Evolutionary conservation across 2,113 vertebrate genomes (phyloP).

Genomic region (Tyrannus savana): DNA sequence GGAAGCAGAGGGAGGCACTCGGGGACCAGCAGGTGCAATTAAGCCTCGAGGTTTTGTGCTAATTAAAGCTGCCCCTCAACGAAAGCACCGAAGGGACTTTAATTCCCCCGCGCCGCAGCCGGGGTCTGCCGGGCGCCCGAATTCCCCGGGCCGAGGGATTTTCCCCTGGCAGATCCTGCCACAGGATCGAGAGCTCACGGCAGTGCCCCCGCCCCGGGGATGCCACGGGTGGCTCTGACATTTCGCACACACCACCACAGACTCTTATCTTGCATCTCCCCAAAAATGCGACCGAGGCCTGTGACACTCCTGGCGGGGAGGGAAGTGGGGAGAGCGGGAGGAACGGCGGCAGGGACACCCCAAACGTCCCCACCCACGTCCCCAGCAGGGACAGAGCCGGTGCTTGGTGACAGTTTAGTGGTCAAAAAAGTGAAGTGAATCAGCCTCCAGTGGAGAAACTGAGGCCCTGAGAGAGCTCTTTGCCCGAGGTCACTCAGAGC

Average conservation of each 20-base stretch:
- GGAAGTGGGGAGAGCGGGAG: background rate
- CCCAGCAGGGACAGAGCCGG: fast-evolving
- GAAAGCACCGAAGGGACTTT: background rate
- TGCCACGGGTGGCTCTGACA: background rate
- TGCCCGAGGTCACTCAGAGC: fast-evolving
- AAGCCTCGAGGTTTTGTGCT: background rate
- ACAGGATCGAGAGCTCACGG: background rate
- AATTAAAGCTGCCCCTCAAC: background rate
- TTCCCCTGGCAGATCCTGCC: background rate
- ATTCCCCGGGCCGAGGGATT: background rate
- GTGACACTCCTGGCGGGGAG: background rate
- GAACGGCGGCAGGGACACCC: background rate
- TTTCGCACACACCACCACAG: background rate
- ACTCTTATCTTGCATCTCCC: background rate
- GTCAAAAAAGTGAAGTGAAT: background rate
- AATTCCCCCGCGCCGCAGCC: fast-evolving
- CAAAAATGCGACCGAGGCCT: background rate
- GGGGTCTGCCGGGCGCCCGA: background rate
- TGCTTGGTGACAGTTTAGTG: fast-evolving
- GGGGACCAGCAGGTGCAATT: background rate
- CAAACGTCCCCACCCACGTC: background rate
- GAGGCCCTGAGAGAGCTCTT: background rate
- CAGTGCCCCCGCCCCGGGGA: background rate
- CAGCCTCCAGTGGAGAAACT: background rate
- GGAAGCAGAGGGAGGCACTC: background rate